Evolutionary conservation across 2,113 vertebrate genomes (phyloP), one percentile per base, ranked within the genome.

Genomic region (Callocephalon fimbriatum): DNA sequence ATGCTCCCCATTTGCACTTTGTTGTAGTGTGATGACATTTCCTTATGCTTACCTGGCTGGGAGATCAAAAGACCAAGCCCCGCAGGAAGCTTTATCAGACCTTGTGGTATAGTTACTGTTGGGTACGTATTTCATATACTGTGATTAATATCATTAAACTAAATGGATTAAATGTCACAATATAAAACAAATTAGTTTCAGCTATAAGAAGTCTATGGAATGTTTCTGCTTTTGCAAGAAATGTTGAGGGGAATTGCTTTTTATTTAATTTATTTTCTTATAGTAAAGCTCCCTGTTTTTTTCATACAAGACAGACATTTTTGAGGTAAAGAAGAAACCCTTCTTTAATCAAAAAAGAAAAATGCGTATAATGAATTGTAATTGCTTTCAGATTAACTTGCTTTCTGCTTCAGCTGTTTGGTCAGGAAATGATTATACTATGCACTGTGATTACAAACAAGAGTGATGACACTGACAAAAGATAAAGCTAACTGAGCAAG

Each of bases 121-220:
- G 3, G 32, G 15, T 45, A 26, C 0, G 1, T 59, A 27, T 51
- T 82, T n/a, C 4, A 2, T 63, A 13, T 0, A 5, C 15, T 47
- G 35, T 38, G 58, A 65, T 26, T 5, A 63, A 54, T 35, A 35
- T 61, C 13, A 63, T 27, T 14, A 62, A n/a, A 56, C 16, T 20
- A 56, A 73, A 48, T 26, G 0, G 72, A 71, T 45, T 71, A 62
- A 63, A 32, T 53, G 23, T 54, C 23, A 23, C 32, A 22, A 71
- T 70, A 31, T 2, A n/a, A 65, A 83, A 66, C 6, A 1, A 20
- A 27, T n/a, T 66, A 2, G 7, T 56, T 78, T 63, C 22, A 35
- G 5, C 61, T 76, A 58, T n/a, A 59, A 76, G 56, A 88, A 38
- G 7, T 61, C 25, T 8, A 5, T 54, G 25, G 29, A 44, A 91